Conservation (phyloP, 2,888 invertebrate genomes). For the Heliothis peltigera region DNA sequence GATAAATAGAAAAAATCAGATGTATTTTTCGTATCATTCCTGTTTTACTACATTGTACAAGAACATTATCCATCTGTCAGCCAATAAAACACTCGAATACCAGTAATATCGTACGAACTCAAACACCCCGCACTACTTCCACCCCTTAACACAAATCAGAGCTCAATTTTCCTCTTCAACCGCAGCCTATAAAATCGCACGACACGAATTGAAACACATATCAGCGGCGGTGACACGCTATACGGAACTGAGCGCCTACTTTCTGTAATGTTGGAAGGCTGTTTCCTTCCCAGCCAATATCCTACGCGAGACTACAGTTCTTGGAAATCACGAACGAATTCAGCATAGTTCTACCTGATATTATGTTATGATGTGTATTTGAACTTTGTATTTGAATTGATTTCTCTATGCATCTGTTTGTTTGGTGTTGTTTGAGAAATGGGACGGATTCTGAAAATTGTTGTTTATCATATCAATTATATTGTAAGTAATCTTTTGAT, state of each 20-base stretch:
- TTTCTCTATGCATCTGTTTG: slow-evolving; percentile 38
- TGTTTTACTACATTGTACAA: not conserved
- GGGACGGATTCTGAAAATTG: not conserved
- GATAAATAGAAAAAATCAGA: too few relatives aligned
- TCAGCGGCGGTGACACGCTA: slow-evolving; percentile 39
- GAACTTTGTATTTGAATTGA: slow-evolving; percentile 30
- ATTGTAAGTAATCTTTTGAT: slow-evolving; percentile 23
- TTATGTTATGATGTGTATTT: slow-evolving; percentile 48
- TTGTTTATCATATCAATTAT: too few relatives aligned
- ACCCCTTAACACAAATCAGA: slow-evolving; percentile 42
- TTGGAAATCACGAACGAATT: slow-evolving; percentile 50
- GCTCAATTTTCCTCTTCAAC: slow-evolving; percentile 47
- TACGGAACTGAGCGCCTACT: slow-evolving; percentile 54
- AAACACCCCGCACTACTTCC: slow-evolving; percentile 3
- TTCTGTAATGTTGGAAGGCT: slow-evolving; percentile 58
- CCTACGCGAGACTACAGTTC: slow-evolving; percentile 46
- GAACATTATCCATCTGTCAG: not conserved
- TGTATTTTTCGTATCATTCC: not conserved
- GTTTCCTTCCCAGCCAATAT: slow-evolving; percentile 65
- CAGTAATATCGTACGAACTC: slow-evolving; percentile 16
- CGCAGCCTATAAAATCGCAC: slow-evolving; percentile 43
- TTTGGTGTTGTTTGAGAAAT: slow-evolving; percentile 17
- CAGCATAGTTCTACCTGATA: slow-evolving; percentile 43
- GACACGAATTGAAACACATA: slow-evolving; percentile 55
- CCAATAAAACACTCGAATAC: slow-evolving; percentile 5